Evolutionary conservation across 1,140 invertebrate species (phyloP).

Genomic region (Leptinotarsa texana): DNA sequence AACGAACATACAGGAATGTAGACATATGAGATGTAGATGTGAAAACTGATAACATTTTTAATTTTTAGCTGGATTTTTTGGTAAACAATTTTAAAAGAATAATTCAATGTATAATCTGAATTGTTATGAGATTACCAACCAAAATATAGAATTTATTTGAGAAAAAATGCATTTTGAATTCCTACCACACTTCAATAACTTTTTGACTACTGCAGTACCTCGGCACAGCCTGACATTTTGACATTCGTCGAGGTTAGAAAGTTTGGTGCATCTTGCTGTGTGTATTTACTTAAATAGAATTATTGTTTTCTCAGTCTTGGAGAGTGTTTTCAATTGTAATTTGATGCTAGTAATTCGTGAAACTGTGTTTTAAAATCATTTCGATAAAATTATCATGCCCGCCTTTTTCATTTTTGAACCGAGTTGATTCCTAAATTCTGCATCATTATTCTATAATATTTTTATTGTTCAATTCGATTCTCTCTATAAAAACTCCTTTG

Average conservation of each 20-base stretch:
- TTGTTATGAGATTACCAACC: too few species aligned
- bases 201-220: neutral
- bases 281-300: slow-evolving; percentile 24
- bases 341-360: slow-evolving; percentile 25
- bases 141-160: too few species aligned
- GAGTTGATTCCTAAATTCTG: slow-evolving; percentile 39
- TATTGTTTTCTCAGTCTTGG: slow-evolving; percentile 16
- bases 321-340: slow-evolving; percentile 24
- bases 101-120: too few species aligned
- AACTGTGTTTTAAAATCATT: slow-evolving; percentile 24
- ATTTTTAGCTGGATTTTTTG: too few species aligned
- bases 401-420: slow-evolving; percentile 45
- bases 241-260: slow-evolving; percentile 41
- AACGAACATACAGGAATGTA: too few species aligned
- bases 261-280: slow-evolving; percentile 24
- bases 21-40: too few species aligned
- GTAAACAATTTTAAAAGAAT: too few species aligned
- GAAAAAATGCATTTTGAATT: too few species aligned
- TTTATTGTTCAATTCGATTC: slow-evolving; percentile 31
- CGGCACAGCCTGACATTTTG: slow-evolving; percentile 8
- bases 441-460: slow-evolving; percentile 30
- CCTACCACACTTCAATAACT: too few species aligned
- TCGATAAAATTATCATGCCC: slow-evolving; percentile 37
- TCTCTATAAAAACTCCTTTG: slow-evolving; percentile 23
- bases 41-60: too few species aligned